Conservation (phyloP, 2,797 vertebrate species). For the Rhyacichthys aspro region DNA sequence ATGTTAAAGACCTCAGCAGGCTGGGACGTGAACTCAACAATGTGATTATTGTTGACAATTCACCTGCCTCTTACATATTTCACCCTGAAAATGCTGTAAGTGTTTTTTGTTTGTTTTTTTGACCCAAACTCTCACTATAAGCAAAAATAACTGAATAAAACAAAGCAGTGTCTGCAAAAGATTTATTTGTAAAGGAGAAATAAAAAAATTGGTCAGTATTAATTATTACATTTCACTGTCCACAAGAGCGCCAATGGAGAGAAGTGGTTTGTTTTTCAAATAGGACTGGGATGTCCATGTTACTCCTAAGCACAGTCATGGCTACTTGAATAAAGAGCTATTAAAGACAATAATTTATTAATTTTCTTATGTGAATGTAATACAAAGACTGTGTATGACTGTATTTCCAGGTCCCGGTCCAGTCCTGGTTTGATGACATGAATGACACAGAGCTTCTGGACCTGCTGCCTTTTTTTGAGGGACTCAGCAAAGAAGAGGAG, state of each 20-base stretch:
- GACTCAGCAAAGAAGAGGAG: constrained; percentile 92
- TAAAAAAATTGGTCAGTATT: too few species aligned
- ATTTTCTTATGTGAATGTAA: too few species aligned
- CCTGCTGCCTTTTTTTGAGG: constrained; percentile 97
- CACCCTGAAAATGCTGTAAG: constrained; percentile 98
- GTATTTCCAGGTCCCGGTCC: constrained; percentile 90
- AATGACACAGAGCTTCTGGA: constrained; percentile 97
- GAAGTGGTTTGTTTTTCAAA: too few species aligned
- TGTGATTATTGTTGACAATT: constrained; percentile 97
- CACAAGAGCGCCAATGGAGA: too few species aligned
- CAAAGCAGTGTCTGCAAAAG: too few species aligned
- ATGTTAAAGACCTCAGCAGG: constrained; percentile 96
- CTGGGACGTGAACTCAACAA: constrained; percentile 94
- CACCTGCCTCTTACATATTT: constrained; percentile 97
- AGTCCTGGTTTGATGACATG: constrained; percentile 99
- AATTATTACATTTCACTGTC: too few species aligned
- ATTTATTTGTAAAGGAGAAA: too few species aligned
- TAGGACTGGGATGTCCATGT: too few species aligned
- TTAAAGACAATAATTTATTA: too few species aligned
- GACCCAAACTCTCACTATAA: background rate
- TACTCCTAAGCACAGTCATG: too few species aligned
- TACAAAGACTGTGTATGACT: background rate
- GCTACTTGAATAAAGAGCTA: too few species aligned
- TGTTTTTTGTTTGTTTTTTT: constrained; percentile 28
- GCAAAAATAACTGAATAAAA: background rate